Conservation (phyloP, 2,888 invertebrate genomes). For the Tribolium freemani region DNA sequence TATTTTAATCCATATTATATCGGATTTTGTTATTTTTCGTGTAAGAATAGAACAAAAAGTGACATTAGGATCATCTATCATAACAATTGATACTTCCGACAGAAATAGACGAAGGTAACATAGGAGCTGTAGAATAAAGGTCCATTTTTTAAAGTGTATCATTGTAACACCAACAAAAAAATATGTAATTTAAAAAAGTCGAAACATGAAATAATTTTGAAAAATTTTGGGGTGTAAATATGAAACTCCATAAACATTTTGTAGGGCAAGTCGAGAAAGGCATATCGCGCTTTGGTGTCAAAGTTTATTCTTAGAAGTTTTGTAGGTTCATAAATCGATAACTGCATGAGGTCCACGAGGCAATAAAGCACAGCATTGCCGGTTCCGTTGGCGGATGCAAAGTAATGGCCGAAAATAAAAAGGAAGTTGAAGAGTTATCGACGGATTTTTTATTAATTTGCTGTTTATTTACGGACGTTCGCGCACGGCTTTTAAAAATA, state of each 20-base stretch:
- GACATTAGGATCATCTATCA: slow-evolving; percentile 17
- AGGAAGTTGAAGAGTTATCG: not conserved
- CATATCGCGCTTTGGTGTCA: not conserved
- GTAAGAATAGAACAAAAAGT: slow-evolving; percentile 4
- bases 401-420: not conserved
- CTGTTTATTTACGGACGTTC: slow-evolving; percentile 8
- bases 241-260: slow-evolving; percentile 1
- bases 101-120: not conserved
- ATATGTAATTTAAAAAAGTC: no score
- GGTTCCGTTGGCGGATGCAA: slow-evolving; percentile 8
- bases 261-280: slow-evolving; percentile 1
- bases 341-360: slow-evolving; percentile 20
- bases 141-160: slow-evolving; percentile 16
- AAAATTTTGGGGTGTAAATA: not conserved
- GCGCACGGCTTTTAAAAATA: slow-evolving; percentile 10
- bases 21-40: slow-evolving; percentile 4
- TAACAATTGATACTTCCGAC: slow-evolving; percentile 8
- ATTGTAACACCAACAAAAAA: not conserved
- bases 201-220: no score
- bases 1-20: not conserved
- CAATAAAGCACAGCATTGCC: slow-evolving; percentile 17
- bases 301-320: slow-evolving; percentile 18
- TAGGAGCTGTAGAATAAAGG: not conserved
- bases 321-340: slow-evolving; percentile 24
- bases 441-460: slow-evolving; percentile 1